These are phyloP conservation scores for Nixonia krombeini DNA, from an alignment of 1,140 invertebrate species.

Conservation along the genomic window DNA sequence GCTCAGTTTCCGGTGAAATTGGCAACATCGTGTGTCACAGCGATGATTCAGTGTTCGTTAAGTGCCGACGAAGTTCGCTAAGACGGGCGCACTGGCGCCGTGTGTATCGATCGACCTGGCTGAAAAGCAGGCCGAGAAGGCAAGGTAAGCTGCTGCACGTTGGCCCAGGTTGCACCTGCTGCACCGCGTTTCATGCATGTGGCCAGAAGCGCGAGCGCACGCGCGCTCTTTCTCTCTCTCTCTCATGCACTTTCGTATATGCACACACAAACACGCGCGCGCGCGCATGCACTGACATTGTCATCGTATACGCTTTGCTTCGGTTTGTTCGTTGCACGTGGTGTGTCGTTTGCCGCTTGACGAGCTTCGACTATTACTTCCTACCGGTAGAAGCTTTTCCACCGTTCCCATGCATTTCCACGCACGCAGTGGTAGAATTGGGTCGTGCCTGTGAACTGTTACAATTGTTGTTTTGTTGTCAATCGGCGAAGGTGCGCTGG, in stretches of 20 bases:
- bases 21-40: neutral
- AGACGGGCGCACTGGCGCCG: constrained; percentile 55
- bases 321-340: constrained; percentile 22
- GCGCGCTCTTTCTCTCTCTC: no score
- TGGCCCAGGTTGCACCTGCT: constrained; percentile 50
- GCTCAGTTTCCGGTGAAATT: no score
- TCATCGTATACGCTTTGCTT: constrained; percentile 29
- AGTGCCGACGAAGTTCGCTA: constrained; percentile 52
- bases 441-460: no score
- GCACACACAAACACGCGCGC: constrained; percentile 30
- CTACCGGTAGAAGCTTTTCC: constrained; percentile 21
- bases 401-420: constrained; percentile 7
- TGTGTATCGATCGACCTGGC: constrained; percentile 61
- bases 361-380: no score
- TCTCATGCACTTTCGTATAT: no score
- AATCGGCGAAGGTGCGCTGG: no score
- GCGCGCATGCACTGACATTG: no score
- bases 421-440: constrained; percentile 3
- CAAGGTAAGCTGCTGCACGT: constrained; percentile 55
- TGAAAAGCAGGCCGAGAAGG: constrained; percentile 60
- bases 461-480: no score
- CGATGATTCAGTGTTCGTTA: constrained; percentile 49
- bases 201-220: constrained; percentile 17
- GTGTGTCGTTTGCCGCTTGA: constrained; percentile 26
- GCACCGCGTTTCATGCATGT: constrained; percentile 50